Evolutionary conservation across 2,113 vertebrate genomes (phyloP).

Genomic region (Neolamprologus sp.): DNA sequence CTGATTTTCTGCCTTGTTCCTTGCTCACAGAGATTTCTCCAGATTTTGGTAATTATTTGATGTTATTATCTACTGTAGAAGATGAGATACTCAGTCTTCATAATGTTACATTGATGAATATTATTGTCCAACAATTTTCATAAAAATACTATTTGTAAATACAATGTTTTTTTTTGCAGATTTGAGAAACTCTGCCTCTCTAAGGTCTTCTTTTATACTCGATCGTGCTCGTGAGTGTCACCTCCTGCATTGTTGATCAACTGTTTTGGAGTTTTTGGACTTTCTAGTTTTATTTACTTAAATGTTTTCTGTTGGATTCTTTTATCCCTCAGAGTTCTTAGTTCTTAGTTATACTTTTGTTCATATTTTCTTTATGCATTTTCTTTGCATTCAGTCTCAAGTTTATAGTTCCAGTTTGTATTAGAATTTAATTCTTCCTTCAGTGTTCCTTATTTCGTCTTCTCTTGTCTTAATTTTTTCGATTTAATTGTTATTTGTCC

Average conservation of each 20-base stretch:
- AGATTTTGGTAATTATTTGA: not conserved
- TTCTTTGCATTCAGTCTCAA: not conserved
- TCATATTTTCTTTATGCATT: not conserved
- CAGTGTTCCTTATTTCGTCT: not conserved
- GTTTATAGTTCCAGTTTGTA: not conserved
- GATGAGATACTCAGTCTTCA: not conserved
- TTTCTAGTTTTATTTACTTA: not conserved
- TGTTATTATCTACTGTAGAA: not conserved
- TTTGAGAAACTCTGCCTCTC: not conserved
- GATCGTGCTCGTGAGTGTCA: not conserved
- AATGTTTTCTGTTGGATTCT: not conserved
- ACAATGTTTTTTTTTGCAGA: rapidly evolving
- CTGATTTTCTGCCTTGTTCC: not conserved
- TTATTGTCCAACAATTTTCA: not conserved
- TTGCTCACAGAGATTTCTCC: not conserved
- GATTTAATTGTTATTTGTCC: not conserved
- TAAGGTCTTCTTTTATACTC: not conserved
- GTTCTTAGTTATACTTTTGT: not conserved
- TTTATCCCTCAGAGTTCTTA: not conserved
- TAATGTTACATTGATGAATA: not conserved
- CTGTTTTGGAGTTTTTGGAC: not conserved
- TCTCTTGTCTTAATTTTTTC: not conserved
- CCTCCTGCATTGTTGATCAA: not conserved
- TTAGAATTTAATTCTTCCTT: not conserved
- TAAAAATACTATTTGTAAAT: not conserved